Percentiles rank a stretch among this genome's conserved stretches.
These are phyloP conservation scores for Scytalopus superciliaris DNA, from an alignment of 2,113 vertebrate genomes.

Conservation along the genomic window DNA sequence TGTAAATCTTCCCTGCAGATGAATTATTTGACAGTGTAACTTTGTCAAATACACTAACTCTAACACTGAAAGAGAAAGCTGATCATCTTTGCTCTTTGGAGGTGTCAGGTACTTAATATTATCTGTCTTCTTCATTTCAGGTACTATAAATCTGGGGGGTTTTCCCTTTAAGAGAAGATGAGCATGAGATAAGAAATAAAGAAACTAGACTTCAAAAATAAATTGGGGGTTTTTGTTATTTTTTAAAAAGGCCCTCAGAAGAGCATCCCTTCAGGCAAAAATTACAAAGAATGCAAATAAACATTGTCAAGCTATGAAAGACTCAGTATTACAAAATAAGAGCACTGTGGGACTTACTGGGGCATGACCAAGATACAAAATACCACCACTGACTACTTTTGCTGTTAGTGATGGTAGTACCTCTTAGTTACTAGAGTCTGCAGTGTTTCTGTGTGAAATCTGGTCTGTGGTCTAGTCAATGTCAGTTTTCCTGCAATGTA, in stretches of 20 bases:
- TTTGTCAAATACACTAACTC: neutral
- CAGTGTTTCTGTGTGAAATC: neutral
- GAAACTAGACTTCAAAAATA: neutral
- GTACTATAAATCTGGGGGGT: neutral
- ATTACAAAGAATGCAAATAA: constrained; percentile 40
- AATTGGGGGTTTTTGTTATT: neutral
- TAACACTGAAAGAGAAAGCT: neutral
- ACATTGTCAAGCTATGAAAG: constrained; percentile 18
- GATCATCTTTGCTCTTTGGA: neutral
- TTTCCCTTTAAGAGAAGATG: neutral
- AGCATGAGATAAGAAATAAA: neutral
- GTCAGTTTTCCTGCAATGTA: neutral
- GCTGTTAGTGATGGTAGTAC: neutral
- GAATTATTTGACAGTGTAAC: neutral
- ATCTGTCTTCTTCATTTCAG: neutral
- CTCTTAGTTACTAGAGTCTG: neutral
- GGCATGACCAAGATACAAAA: constrained; percentile 20
- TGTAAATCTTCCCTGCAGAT: neutral
- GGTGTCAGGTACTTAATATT: neutral
- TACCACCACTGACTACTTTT: neutral
- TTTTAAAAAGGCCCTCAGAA: neutral
- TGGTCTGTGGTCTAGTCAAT: neutral
- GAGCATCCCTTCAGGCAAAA: constrained; percentile 6
- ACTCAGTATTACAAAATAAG: constrained; percentile 4
- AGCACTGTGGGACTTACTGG: neutral